These are phyloP conservation scores for Hydropsyche tenuis DNA, from an alignment of 1,140 invertebrate genomes.

Conservation along the genomic window DNA sequence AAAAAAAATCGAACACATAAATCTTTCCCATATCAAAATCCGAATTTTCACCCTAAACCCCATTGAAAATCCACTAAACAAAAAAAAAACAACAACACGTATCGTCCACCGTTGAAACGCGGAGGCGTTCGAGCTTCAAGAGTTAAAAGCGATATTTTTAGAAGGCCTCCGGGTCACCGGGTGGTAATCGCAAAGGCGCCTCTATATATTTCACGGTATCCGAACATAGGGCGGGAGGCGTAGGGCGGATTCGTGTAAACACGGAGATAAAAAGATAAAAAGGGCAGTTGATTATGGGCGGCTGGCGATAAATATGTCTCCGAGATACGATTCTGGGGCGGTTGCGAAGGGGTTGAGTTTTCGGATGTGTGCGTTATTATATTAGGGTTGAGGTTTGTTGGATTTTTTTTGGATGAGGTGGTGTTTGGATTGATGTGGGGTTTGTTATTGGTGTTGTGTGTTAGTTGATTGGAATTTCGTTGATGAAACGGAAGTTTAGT, in stretches of 20 bases:
- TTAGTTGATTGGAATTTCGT: too few relatives aligned
- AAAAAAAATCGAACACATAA: too few relatives aligned
- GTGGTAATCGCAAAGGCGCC: conserved; percentile 19
- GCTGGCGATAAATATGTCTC: conserved; percentile 23
- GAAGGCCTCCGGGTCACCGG: background rate
- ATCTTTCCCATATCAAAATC: too few relatives aligned
- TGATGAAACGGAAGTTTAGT: too few relatives aligned
- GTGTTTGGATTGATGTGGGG: too few relatives aligned
- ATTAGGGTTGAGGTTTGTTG: too few relatives aligned
- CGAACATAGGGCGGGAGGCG: background rate
- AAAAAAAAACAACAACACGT: too few relatives aligned
- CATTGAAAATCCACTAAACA: too few relatives aligned
- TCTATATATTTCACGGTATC: conserved; percentile 5
- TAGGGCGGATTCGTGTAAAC: conserved; percentile 11
- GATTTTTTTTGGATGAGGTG: too few relatives aligned
- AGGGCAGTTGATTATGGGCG: conserved; percentile 27
- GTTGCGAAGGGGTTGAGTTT: background rate
- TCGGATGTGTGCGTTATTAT: background rate
- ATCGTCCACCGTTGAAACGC: too few relatives aligned
- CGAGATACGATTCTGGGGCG: background rate
- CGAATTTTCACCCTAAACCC: too few relatives aligned
- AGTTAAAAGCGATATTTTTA: conserved; percentile 5
- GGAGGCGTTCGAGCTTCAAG: background rate
- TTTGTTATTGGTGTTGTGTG: too few relatives aligned
- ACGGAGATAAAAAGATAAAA: conserved; percentile 29